Conservation (phyloP, 2,797 vertebrate genomes). For the Pantherophis vulpinus region DNA sequence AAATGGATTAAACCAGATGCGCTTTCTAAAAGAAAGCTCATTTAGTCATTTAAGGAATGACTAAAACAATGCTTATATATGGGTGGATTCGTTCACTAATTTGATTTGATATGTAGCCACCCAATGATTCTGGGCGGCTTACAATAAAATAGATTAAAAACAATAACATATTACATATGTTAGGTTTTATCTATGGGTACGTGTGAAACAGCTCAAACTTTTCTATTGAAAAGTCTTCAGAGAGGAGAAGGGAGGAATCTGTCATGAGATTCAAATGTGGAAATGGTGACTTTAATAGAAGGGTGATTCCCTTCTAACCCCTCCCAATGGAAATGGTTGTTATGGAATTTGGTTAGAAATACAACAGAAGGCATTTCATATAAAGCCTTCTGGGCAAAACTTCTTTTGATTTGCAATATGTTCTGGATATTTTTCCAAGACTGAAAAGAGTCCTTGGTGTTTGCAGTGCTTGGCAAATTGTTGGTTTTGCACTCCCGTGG, state of each 20-base stretch:
- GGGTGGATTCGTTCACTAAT: background rate
- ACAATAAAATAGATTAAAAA: background rate
- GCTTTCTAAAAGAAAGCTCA: background rate
- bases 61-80: background rate
- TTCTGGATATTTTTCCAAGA: constrained; percentile 51
- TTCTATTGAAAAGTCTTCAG: background rate
- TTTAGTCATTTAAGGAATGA: background rate
- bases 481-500: constrained; percentile 48
- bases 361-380: background rate
- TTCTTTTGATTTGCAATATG: constrained; percentile 30
- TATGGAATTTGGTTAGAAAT: background rate
- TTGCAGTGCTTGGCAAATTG: constrained; percentile 54
- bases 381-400: background rate
- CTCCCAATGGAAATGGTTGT: constrained; percentile 20
- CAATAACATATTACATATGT: background rate
- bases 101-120: background rate
- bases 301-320: constrained; percentile 5
- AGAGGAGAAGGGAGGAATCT: background rate
- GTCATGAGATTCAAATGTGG: background rate
- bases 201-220: constrained; percentile 12
- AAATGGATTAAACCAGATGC: background rate
- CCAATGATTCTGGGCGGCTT: background rate
- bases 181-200: background rate
- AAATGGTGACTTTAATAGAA: background rate
- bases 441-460: constrained; percentile 31